Conservation (phyloP, 2,888 invertebrate genomes). For the Neoascia interrupta region DNA sequence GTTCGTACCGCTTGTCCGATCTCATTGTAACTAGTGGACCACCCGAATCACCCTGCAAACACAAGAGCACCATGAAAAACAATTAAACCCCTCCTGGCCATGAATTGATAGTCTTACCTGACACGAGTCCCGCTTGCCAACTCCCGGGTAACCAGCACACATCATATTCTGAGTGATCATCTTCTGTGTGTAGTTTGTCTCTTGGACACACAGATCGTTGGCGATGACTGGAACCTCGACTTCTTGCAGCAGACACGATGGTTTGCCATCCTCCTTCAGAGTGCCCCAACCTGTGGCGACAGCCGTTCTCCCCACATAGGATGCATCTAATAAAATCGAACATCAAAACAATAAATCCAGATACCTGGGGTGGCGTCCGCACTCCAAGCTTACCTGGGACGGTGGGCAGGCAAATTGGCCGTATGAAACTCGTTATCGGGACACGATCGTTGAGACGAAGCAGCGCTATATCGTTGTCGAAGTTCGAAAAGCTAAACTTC, state of each 20-base stretch:
- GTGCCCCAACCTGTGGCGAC: conserved; percentile 94
- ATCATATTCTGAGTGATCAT: conserved; percentile 95
- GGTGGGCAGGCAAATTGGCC: conserved; percentile 91
- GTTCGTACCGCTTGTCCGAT: conserved; percentile 87
- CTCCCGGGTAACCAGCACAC: conserved; percentile 88
- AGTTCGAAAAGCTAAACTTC: conserved; percentile 91
- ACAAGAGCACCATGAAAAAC: not conserved
- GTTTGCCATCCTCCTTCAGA: conserved; percentile 90
- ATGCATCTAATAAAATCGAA: conserved; percentile 83
- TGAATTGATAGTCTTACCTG: conserved; percentile 82
- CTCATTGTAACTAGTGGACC: conserved; percentile 88
- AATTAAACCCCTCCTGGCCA: conserved; percentile 7
- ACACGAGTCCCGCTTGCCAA: conserved; percentile 89
- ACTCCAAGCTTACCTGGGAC: conserved; percentile 83
- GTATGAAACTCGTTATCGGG: conserved; percentile 87
- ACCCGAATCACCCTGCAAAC: conserved; percentile 78
- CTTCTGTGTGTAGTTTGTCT: conserved; percentile 89
- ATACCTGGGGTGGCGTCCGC: too few relatives aligned
- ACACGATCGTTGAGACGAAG: conserved; percentile 90
- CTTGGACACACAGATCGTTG: conserved; percentile 85
- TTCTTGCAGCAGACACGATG: conserved; percentile 90
- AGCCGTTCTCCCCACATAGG: conserved; percentile 87
- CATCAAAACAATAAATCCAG: too few relatives aligned
- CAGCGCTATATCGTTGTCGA: conserved; percentile 93
- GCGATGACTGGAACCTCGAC: conserved; percentile 85